Evolutionary conservation across 2,113 vertebrate genomes (phyloP), one percentile per base, ranked within the genome.

Genomic region (Perca fluviatilis): DNA sequence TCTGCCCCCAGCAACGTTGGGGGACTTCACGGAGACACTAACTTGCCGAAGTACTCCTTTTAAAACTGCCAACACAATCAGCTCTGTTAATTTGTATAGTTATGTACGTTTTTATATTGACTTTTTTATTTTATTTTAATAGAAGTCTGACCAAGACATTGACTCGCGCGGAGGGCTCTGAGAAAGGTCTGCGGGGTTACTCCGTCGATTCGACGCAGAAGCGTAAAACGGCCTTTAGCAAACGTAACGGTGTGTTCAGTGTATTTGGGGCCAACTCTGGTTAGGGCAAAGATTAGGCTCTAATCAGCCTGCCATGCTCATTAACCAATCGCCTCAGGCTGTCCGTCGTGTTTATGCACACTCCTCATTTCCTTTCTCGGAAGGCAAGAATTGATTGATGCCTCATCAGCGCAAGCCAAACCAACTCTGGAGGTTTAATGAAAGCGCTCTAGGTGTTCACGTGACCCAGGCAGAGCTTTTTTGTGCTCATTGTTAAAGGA

Each of bases 361-460:
- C 70, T 75, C 49, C n/a, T 60, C 16, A 5, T 74, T 74, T 54
- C 65, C 7, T 58, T 71, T 65, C 33, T 74, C 36, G 27, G 46
- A 57, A 57, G 27, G 8, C 60, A 8, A 40, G 2, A 43, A 43
- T 23, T 64, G 15, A 19, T 80, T 61, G 40, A 1, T 68, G n/a
- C 8, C 8, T 56, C 11, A 9, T 58, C 49, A 30, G 3, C 74
- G 10, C 74, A 70, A 64, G 62, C 70, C 54, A 81, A 47, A 75
- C 15, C 10, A 64, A 25, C n/a, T 57, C 19, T 57, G 23, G 21
- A 40, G 16, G 27, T n/a, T 6, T 2, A 49, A 5, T 33, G 68
- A 60, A 25, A 43, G 40, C 40, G 18, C 13, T 19, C 13, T 56
- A 63, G 21, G 6, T 60, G 36, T 76, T 33, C 11, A 19, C 27